Evolutionary conservation across 2,888 invertebrate genomes (phyloP), one percentile per base, ranked within the genome.

Genomic region (Agrochola macilenta): DNA sequence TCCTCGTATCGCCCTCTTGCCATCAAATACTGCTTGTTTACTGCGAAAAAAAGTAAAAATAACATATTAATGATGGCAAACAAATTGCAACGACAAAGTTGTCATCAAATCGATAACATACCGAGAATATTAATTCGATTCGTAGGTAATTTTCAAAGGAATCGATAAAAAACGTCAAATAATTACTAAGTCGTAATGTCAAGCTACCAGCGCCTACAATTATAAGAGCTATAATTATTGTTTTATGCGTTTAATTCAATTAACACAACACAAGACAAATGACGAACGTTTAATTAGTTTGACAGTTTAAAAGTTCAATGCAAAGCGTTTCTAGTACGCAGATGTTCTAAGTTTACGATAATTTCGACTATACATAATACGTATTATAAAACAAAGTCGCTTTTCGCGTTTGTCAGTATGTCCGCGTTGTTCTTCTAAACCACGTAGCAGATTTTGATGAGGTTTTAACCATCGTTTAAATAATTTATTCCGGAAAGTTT

Each of bases 21-120:
- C 99, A 97, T 99, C 99, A 96, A 99, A 99, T 77, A 99, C 98
- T 74, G 99, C 99, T 96, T 99, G 98, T 97, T 99, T 99, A 96
- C 99, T 99, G 97, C 73, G 93, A 87, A 74, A 93, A 58, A 90
- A 87, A 79, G 35, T 78, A 85, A 85, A 68, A 78, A 74, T 80
- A 69, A 35, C 72, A 74, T 77, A 68, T 80, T 75, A 80, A 84
- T 82, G 89, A 90, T 88, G 78, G 81, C 85, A 82, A 87, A 82
- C 74, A 74, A 82, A 82, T 88, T 87, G 76, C 78, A 81, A 65
- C 20, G n/a, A 76, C 63, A 54, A 71, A 57, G 12, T 76, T 78
- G 84, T 83, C 81, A 76, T 79, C 81, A 86, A 76, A 82, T 80
- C 52, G 78, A 79, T 74, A 30, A 82, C 61, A 43, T 26, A 83